phyloP scores from a whole-genome alignment of 2,888 invertebrate species.

The Escarpia spicata region DNA sequence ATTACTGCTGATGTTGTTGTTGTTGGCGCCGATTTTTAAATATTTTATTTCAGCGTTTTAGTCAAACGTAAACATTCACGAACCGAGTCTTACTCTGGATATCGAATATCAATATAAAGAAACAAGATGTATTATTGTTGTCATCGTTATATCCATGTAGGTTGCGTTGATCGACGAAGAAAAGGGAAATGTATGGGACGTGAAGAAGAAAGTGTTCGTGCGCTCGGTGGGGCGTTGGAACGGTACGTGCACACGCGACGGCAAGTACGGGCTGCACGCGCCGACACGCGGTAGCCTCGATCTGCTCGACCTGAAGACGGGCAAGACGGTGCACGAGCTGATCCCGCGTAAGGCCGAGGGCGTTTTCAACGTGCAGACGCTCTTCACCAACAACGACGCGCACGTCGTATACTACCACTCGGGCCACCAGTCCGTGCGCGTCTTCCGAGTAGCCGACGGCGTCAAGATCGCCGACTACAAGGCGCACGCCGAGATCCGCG shows the following conservation, averaged over 20 bases:
- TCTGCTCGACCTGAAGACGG: conserved; percentile 82
- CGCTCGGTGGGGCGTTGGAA: conserved; percentile 89
- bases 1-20: too few relatives aligned
- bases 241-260: conserved; percentile 72
- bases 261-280: conserved; percentile 89
- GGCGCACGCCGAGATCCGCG: conserved; percentile 61
- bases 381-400: conserved; percentile 92
- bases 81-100: too few relatives aligned
- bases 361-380: conserved; percentile 89
- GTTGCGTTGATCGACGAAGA: conserved; percentile 89
- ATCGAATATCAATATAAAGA: too few relatives aligned
- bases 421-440: conserved; percentile 90
- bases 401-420: conserved; percentile 97
- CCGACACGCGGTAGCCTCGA: conserved; percentile 92
- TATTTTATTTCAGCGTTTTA: too few relatives aligned
- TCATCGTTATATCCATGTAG: conserved; percentile 59
- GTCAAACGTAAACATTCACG: too few relatives aligned
- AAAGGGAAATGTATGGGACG: conserved; percentile 85
- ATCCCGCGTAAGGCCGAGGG: conserved; percentile 92
- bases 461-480: conserved; percentile 87
- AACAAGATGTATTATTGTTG: too few relatives aligned
- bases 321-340: conserved; percentile 86
- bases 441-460: conserved; percentile 90
- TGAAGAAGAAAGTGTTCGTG: conserved; percentile 82
- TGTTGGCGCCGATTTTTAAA: too few relatives aligned